Evolutionary conservation across 2,113 vertebrate species (phyloP).

Genomic region (Hepsetus odoe): DNA sequence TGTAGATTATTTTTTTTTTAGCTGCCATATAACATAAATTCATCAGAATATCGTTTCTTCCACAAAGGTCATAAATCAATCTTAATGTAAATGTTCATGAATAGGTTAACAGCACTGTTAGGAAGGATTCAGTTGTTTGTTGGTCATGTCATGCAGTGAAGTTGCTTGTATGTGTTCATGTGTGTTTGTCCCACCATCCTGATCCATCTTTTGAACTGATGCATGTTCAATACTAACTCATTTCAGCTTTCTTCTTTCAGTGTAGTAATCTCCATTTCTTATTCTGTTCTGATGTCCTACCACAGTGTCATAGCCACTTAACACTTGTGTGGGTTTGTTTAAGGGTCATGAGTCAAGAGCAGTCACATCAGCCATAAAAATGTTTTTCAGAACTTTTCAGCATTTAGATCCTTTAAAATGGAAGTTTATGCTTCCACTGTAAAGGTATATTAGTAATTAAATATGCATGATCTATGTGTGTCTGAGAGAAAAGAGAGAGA

Average conservation of each 20-base stretch:
- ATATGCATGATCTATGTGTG: too few species aligned
- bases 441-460: background rate
- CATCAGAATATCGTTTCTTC: too few species aligned
- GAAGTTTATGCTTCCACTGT: background rate
- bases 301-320: background rate
- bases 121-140: background rate
- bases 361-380: too few species aligned
- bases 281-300: background rate
- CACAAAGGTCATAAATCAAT: too few species aligned
- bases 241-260: background rate
- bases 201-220: constrained; percentile 12
- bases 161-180: too few species aligned
- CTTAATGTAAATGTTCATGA: too few species aligned
- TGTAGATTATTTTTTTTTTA: too few species aligned
- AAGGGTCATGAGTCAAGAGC: too few species aligned
- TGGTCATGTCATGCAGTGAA: background rate
- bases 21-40: too few species aligned
- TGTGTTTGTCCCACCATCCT: background rate
- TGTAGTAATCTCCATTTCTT: constrained; percentile 39
- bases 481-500: background rate
- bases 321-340: background rate
- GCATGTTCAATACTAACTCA: constrained; percentile 43
- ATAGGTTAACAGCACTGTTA: background rate
- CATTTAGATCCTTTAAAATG: background rate
- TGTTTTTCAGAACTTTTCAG: too few species aligned